Evolutionary conservation across 2,113 vertebrate species (phyloP).

Genomic region (Trogon surrucura): DNA sequence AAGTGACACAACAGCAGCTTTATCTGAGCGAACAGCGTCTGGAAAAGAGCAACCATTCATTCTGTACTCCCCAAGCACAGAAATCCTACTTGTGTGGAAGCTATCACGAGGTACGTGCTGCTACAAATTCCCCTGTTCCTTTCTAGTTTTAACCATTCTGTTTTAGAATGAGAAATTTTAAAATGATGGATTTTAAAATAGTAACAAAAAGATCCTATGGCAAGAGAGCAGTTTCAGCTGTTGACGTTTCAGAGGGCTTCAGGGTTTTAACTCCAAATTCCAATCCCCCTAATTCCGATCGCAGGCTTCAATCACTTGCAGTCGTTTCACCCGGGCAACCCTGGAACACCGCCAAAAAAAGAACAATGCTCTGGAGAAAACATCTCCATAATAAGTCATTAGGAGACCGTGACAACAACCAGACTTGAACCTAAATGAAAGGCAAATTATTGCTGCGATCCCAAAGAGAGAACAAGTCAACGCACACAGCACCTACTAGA

Average conservation of each 20-base stretch:
- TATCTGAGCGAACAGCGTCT: not conserved
- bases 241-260: not conserved
- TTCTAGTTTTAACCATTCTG: not conserved
- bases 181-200: not conserved
- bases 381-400: conserved; percentile 26
- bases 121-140: not conserved
- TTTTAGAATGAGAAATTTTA: not conserved
- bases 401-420: conserved; percentile 25
- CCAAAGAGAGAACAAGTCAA: not conserved
- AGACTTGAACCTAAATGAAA: conserved; percentile 29
- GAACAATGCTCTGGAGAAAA: conserved; percentile 15
- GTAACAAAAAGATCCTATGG: not conserved
- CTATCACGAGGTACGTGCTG: accelerated
- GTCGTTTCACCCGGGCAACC: not conserved
- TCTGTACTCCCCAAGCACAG: not conserved
- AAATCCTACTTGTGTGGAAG: not conserved
- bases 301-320: not conserved
- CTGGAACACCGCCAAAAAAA: not conserved
- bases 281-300: not conserved
- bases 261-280: not conserved
- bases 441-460: not conserved
- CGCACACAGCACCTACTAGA: not conserved
- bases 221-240: not conserved
- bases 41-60: not conserved
- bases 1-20: not conserved